These are phyloP conservation scores for Apocrypta bakeri DNA, from an alignment of 1,140 invertebrate species.

Conservation along the genomic window DNA sequence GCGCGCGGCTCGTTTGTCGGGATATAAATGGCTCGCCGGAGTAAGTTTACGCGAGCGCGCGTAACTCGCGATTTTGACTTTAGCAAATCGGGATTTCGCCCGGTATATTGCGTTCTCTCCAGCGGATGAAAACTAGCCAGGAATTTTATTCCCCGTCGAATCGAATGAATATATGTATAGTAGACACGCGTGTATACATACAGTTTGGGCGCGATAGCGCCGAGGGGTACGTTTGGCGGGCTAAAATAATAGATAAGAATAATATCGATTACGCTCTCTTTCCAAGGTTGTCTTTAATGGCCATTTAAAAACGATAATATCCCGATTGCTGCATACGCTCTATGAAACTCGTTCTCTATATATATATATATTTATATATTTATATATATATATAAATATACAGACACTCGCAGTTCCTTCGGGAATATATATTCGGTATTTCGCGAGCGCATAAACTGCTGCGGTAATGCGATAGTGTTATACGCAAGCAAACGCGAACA, in stretches of 20 bases:
- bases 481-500: constrained; percentile 33
- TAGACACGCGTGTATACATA: background rate
- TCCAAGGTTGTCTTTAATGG: background rate
- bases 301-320: constrained; percentile 33
- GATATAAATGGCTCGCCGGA: background rate
- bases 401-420: constrained; percentile 2
- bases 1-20: background rate
- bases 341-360: constrained; percentile 55
- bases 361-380: too few relatives aligned
- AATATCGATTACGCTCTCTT: background rate
- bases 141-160: too few relatives aligned
- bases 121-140: background rate
- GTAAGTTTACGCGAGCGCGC: background rate
- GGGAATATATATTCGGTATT: constrained; percentile 57
- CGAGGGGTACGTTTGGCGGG: too few relatives aligned
- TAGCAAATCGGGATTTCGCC: background rate
- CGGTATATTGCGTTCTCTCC: background rate
- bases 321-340: constrained; percentile 28
- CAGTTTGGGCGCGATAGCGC: too few relatives aligned
- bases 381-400: too few relatives aligned
- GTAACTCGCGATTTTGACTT: too few relatives aligned
- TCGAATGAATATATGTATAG: too few relatives aligned
- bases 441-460: constrained; percentile 35
- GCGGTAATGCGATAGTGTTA: constrained; percentile 36
- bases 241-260: background rate